phyloP scores from a whole-genome alignment of 2,113 vertebrate species.

The Cebidichthys violaceus region DNA sequence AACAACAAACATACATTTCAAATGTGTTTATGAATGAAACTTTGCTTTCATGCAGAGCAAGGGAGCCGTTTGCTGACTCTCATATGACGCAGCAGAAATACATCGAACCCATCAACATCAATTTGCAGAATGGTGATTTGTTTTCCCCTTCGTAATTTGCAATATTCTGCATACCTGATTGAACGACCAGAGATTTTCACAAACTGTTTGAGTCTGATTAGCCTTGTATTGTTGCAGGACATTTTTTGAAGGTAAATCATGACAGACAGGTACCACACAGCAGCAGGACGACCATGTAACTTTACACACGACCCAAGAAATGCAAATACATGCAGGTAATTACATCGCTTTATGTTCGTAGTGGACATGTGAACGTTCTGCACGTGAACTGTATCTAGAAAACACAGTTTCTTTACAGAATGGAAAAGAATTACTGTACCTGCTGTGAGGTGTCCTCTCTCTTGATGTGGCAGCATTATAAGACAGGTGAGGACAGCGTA shows the following conservation, averaged over 20 bases:
- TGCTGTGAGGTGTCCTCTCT: constrained; percentile 74
- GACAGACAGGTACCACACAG: background rate
- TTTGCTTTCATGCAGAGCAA: background rate
- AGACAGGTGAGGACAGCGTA: constrained; percentile 51
- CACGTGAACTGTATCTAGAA: background rate
- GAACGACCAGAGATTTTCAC: background rate
- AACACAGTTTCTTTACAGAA: background rate
- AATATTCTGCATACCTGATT: background rate
- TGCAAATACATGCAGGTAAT: constrained; percentile 3
- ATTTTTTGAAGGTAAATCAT: constrained; percentile 18
- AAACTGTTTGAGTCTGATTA: background rate
- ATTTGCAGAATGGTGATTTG: background rate
- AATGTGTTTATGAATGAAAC: background rate
- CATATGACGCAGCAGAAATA: background rate
- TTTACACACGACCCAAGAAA: background rate
- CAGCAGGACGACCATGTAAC: background rate
- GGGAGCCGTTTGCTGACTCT: background rate
- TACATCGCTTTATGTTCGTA: background rate
- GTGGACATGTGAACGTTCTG: background rate
- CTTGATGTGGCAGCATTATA: constrained; percentile 69
- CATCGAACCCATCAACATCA: background rate
- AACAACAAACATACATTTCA: too few relatives aligned
- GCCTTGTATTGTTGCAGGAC: background rate
- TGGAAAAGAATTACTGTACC: constrained; percentile 64
- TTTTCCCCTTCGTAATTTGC: too few relatives aligned